Evolutionary conservation across 2,888 invertebrate species (phyloP).

Genomic region (Sturmia bella): DNA sequence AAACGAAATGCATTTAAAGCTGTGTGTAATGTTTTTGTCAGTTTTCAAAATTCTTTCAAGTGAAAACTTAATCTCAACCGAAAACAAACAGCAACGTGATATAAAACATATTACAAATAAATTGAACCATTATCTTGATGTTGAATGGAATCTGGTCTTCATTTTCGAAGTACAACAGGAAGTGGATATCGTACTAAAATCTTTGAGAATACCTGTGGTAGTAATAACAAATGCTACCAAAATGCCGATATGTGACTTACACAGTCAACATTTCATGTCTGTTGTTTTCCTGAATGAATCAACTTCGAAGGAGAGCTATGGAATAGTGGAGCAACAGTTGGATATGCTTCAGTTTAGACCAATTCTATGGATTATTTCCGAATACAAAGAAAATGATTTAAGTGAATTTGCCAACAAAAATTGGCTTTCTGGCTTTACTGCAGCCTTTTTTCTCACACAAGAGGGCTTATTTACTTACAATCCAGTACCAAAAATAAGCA

Average conservation of each 20-base stretch:
- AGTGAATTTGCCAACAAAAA: conserved; percentile 4
- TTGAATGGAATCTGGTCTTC: conserved; percentile 49
- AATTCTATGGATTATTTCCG: conserved; percentile 35
- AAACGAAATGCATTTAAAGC: not conserved
- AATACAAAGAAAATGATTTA: not conserved
- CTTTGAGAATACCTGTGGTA: conserved; percentile 4
- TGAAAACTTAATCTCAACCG: not conserved
- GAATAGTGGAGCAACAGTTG: not conserved
- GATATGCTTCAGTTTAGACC: not conserved
- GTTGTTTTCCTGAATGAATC: not conserved
- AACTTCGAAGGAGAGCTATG: not conserved
- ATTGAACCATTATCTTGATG: conserved; percentile 34
- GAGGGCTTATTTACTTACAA: conserved; percentile 7
- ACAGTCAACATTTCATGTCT: conserved; percentile 11
- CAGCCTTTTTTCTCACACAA: conserved; percentile 21
- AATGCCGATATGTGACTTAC: not conserved
- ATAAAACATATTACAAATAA: conserved; percentile 1
- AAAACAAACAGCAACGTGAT: not conserved
- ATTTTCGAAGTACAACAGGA: not conserved
- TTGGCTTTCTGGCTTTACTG: conserved; percentile 27
- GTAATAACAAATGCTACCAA: not conserved
- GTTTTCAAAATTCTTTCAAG: not conserved
- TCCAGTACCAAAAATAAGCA: not conserved
- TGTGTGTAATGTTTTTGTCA: not conserved
- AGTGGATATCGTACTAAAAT: conserved; percentile 7